Evolutionary conservation across 1,140 invertebrate genomes (phyloP).

Genomic region (Eupristina koningsbergeri): DNA sequence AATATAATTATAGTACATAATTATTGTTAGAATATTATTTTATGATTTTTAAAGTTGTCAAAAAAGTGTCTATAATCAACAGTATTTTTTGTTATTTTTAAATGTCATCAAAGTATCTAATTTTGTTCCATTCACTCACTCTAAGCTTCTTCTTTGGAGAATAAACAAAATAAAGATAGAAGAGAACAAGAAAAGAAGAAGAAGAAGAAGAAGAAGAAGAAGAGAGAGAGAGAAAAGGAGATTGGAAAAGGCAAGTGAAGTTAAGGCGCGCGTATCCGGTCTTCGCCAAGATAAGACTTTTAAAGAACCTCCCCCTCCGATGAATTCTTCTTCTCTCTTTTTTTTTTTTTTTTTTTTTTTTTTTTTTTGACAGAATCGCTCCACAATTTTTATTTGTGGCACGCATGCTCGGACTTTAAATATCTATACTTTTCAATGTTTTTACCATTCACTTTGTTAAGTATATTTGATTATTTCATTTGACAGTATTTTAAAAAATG

Average conservation of each 20-base stretch:
- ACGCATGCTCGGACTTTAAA: slow-evolving; percentile 44
- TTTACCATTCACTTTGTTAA: neutral
- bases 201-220: neutral
- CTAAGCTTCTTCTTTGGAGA: neutral
- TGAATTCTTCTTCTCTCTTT: no score
- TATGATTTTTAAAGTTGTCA: no score
- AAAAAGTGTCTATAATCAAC: neutral
- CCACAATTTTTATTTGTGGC: slow-evolving; percentile 45
- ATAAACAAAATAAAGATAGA: slow-evolving; percentile 14
- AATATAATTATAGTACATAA: no score
- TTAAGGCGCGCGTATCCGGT: slow-evolving; percentile 41
- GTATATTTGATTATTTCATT: neutral
- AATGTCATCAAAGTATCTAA: neutral
- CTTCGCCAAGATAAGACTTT: slow-evolving; percentile 42
- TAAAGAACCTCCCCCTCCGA: slow-evolving; percentile 17
- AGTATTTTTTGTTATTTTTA: neutral
- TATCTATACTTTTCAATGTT: neutral
- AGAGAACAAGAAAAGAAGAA: neutral
- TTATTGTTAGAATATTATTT: no score
- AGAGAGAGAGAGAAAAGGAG: neutral
- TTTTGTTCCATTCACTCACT: neutral
- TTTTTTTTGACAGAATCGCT: neutral
- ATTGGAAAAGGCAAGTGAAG: neutral
- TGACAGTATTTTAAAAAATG: neutral
- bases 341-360: neutral